Evolutionary conservation across 1,140 invertebrate species (phyloP), one percentile per base, ranked within the genome.

Genomic region (Heliconius nattereri): DNA sequence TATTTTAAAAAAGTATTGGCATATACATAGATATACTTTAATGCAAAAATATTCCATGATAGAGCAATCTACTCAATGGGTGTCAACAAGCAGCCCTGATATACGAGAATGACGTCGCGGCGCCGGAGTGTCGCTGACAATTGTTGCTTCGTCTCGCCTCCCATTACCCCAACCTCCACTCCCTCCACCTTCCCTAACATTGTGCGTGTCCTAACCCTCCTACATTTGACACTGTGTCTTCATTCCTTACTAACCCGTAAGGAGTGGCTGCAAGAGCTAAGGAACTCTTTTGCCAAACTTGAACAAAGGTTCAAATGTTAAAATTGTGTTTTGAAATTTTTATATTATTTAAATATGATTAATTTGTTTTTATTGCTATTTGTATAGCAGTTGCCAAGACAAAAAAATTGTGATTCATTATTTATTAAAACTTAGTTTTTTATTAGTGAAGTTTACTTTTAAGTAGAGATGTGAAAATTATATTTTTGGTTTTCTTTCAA

Each of bases 41-140:
- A 60, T 60, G 57, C n/a, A 60, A 60, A 60, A 60, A 60, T 60
- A 60, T 60, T 60, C 57, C 40, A 60, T 60, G n/a, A 23, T 29
- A 66, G 29, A 57, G 7, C 23, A 66, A 66, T 29, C 23, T 11
- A 29, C 60, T 13, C 11, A 6, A 66, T 16, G 60, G 26, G 13
- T 11, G 26, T 66, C 23, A 66, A 60, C 20, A 3, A 60, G 60
- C 82, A 83, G 16, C 85, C 83, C 79, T 83, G 71, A 13, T 16
- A 45, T 45, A 45, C 13, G 13, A 16, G 32, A 23, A 49, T 60
- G 60, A 32, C 45, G 7, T 23, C 45, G 23, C 29, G 88, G 87
- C 88, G 88, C 87, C 88, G 71, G 84, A 83, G 82, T 86, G 88
- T 84, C 88, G 88, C 80, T 76, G 71, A 16, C 84, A 88, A 86